A percentile compares a stretch with the other conserved stretches of the same genome.
Evolutionary conservation across 2,888 invertebrate genomes (phyloP).

Genomic region (Vesta saturnalis): DNA sequence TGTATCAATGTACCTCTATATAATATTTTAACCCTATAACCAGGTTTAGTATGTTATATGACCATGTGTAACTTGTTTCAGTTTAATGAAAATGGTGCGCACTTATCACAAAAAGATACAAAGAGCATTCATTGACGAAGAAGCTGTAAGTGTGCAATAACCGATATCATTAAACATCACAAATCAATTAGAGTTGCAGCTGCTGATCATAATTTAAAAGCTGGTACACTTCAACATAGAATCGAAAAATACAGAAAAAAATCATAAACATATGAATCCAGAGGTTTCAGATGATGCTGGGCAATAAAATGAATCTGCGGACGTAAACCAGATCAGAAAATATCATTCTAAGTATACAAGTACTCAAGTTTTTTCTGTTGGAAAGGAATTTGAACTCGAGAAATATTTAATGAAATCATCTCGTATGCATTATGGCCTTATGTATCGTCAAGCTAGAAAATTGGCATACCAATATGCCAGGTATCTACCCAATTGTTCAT

Average conservation of each 20-base stretch:
- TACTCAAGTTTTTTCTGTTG: constrained; percentile 6
- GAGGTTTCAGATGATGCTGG: constrained; percentile 3
- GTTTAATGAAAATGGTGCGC: too few relatives aligned
- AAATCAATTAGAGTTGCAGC: constrained; percentile 13
- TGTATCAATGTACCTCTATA: constrained; percentile 8
- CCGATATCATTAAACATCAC: too few relatives aligned
- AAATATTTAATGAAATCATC: constrained; percentile 15
- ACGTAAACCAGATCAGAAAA: constrained; percentile 12
- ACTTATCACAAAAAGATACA: constrained; percentile 7
- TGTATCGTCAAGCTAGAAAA: constrained; percentile 10
- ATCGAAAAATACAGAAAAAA: neutral
- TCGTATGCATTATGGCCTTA: too few relatives aligned
- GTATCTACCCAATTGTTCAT: constrained; percentile 1
- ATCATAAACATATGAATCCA: neutral
- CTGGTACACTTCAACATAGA: constrained; percentile 10
- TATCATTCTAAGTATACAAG: too few relatives aligned
- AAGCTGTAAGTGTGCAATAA: constrained; percentile 5
- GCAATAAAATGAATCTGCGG: constrained; percentile 2
- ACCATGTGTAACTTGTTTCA: neutral
- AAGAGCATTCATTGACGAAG: constrained; percentile 2
- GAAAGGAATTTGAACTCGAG: constrained; percentile 7
- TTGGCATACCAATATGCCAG: too few relatives aligned
- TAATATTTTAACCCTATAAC: neutral
- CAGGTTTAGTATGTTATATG: constrained; percentile 9
- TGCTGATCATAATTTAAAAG: constrained; percentile 3